Evolutionary conservation across 2,888 invertebrate genomes (phyloP).

Genomic region (Caenorhabditis sp.): DNA sequence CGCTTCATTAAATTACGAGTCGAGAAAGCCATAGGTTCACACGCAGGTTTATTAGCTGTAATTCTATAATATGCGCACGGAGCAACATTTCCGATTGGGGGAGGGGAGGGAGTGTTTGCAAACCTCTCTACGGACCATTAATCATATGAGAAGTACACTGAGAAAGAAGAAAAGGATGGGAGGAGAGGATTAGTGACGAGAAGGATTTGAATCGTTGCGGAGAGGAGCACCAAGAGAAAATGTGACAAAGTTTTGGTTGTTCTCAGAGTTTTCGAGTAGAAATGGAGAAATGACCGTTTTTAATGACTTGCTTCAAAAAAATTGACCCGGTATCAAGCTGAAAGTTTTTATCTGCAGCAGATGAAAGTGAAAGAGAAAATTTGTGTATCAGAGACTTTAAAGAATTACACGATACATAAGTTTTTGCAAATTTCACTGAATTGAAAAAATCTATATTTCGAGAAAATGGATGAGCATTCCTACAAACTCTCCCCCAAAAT

Average conservation of each 20-base stretch:
- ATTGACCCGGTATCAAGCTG: too few relatives aligned
- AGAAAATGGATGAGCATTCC: too few relatives aligned
- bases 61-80: slow-evolving; percentile 38
- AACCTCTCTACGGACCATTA: slow-evolving; percentile 47
- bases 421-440: too few relatives aligned
- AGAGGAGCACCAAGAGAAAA: not conserved
- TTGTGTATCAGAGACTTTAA: too few relatives aligned
- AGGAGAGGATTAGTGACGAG: slow-evolving; percentile 30
- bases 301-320: too few relatives aligned
- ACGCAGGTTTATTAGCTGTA: slow-evolving; percentile 50
- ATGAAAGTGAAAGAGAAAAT: too few relatives aligned
- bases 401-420: too few relatives aligned
- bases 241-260: not conserved
- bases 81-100: slow-evolving; percentile 28
- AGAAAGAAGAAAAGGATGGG: not conserved
- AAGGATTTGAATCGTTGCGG: slow-evolving; percentile 1
- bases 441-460: too few relatives aligned
- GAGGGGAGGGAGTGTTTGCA: slow-evolving; percentile 26
- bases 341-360: too few relatives aligned
- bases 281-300: too few relatives aligned
- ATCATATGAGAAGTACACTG: slow-evolving; percentile 48
- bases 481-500: not conserved
- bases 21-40: slow-evolving; percentile 6
- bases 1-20: slow-evolving; percentile 54
- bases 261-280: too few relatives aligned